Conservation (phyloP, 2,797 vertebrate genomes). For the Tragelaphus oryx region DNA sequence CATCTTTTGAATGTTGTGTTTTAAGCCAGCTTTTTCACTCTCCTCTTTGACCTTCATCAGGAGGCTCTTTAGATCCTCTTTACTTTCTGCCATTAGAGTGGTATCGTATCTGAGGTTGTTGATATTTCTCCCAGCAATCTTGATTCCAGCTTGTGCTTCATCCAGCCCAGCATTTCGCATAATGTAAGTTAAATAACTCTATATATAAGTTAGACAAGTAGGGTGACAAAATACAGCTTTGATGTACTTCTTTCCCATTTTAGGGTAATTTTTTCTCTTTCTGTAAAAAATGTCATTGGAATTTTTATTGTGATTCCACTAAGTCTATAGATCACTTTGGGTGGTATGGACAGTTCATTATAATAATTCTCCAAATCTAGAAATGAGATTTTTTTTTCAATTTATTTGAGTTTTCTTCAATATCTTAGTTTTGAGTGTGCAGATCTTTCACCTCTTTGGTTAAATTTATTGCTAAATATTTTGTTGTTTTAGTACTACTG, state of each 20-base stretch:
- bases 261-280: background rate
- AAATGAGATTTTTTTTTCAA: background rate
- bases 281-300: background rate
- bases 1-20: background rate
- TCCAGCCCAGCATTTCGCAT: background rate
- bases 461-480: background rate
- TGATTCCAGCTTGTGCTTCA: background rate
- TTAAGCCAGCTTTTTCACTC: background rate
- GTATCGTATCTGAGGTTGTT: background rate
- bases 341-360: background rate
- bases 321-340: background rate
- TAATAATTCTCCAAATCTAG: background rate
- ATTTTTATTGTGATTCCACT: background rate
- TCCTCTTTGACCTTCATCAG: background rate
- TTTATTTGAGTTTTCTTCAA: background rate
- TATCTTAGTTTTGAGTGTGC: background rate
- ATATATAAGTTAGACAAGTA: background rate
- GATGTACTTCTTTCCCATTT: background rate
- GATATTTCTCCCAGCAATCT: background rate
- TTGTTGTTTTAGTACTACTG: background rate
- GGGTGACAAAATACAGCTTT: background rate
- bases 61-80: background rate
- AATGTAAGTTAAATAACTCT: background rate
- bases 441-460: background rate
- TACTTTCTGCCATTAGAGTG: background rate